phyloP scores from a whole-genome alignment of 2,888 invertebrate genomes.

The Pemphredon lugubris region DNA sequence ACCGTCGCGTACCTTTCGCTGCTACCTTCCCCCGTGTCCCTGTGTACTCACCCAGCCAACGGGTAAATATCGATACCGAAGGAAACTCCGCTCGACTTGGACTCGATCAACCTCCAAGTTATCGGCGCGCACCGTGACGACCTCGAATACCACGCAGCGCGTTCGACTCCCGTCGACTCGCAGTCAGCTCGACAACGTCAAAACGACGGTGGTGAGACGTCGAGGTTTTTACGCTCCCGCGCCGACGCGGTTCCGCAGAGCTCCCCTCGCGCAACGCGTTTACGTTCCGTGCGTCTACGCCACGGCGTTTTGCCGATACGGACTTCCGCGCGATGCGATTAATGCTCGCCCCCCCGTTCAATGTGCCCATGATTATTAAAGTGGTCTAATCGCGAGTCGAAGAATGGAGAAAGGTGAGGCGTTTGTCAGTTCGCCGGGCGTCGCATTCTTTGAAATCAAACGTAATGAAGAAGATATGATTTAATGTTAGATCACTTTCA shows the following conservation, averaged over 20 bases:
- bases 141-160: constrained; percentile 4
- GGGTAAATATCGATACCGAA: no score
- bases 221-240: constrained; percentile 39
- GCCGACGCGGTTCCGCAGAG: constrained; percentile 52
- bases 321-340: background rate
- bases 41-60: background rate
- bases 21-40: background rate
- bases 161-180: constrained; percentile 28
- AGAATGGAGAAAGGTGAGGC: no score
- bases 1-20: no score
- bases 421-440: no score
- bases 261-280: constrained; percentile 42
- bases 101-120: background rate
- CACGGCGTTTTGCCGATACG: background rate
- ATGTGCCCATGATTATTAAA: no score
- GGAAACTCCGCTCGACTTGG: no score
- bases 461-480: no score
- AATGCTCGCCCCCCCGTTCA: no score
- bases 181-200: constrained; percentile 53
- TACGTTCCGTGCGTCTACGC: constrained; percentile 38
- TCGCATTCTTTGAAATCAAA: no score
- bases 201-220: constrained; percentile 45
- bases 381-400: no score
- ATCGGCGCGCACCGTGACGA: constrained; percentile 8
- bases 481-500: no score